A percentile compares a stretch with the other conserved stretches of the same genome.
Conservation (phyloP, 2,113 vertebrate genomes). For the Excalfactoria chinensis region DNA sequence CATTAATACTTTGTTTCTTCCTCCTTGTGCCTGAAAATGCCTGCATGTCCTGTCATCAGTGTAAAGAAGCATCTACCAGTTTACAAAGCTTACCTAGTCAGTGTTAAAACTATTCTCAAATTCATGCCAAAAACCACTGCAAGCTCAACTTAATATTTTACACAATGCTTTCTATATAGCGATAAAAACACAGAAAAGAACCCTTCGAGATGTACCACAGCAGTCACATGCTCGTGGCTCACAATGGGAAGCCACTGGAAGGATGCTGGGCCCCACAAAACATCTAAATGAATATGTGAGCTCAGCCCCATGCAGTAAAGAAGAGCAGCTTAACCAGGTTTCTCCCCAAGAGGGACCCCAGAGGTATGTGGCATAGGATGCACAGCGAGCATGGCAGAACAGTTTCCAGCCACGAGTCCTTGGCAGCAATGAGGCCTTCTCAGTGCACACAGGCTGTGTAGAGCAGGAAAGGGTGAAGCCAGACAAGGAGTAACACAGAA, state of each 20-base stretch:
- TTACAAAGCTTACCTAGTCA: neutral
- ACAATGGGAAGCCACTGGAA: neutral
- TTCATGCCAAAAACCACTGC: neutral
- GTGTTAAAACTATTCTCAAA: neutral
- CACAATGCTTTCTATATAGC: neutral
- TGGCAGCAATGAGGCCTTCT: neutral
- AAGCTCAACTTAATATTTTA: neutral
- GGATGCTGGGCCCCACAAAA: neutral
- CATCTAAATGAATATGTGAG: neutral
- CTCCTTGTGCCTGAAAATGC: conserved; percentile 38
- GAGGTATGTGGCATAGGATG: neutral
- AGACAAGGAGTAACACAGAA: neutral
- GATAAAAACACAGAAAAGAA: neutral
- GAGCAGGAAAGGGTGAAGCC: neutral
- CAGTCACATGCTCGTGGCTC: neutral
- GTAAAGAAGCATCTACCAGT: neutral
- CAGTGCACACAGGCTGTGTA: neutral
- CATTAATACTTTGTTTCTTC: conserved; percentile 68
- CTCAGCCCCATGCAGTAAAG: neutral
- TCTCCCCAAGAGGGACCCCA: neutral
- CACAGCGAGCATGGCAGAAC: neutral
- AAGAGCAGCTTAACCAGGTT: neutral
- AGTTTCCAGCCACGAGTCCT: neutral
- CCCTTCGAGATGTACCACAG: neutral
- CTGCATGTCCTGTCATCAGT: conserved; percentile 7